phyloP scores from a whole-genome alignment of 2,888 invertebrate species.

The Drosophila sordidapex region DNA sequence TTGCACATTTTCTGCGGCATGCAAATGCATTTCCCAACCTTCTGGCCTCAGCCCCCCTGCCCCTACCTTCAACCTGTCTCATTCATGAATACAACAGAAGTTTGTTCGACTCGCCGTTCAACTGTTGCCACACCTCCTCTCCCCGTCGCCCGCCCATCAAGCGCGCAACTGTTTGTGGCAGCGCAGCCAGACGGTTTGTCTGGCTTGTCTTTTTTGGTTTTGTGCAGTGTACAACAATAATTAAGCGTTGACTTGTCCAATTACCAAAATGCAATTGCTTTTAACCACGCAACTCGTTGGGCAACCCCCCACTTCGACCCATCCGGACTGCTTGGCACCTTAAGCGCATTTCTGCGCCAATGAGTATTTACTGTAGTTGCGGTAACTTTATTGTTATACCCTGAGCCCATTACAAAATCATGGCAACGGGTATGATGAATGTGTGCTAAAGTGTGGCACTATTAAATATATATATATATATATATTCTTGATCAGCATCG shows the following conservation, averaged over 20 bases:
- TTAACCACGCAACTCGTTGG: conserved; percentile 70
- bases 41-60: not conserved
- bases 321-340: conserved; percentile 19
- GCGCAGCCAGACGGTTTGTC: conserved; percentile 63
- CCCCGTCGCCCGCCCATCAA: not conserved
- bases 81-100: conserved; percentile 49
- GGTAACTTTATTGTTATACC: conserved; percentile 10
- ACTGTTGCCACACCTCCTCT: not conserved
- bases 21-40: conserved; percentile 36
- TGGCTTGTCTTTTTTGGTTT: conserved; percentile 26
- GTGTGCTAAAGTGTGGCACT: not conserved
- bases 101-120: conserved; percentile 19
- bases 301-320: not conserved
- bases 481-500: not conserved
- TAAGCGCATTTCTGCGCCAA: conserved; percentile 48
- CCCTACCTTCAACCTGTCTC: not conserved
- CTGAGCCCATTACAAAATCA: not conserved
- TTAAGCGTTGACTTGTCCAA: conserved; percentile 82
- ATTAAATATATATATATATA: not conserved
- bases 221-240: conserved; percentile 68
- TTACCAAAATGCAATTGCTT: conserved; percentile 81
- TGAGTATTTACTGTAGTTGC: conserved; percentile 41
- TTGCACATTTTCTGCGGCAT: conserved; percentile 67
- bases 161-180: conserved; percentile 11
- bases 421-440: not conserved